A percentile compares a stretch with the other conserved stretches of the same genome.
phyloP scores from a whole-genome alignment of 2,113 vertebrate genomes.

The Lophura nycthemera region DNA sequence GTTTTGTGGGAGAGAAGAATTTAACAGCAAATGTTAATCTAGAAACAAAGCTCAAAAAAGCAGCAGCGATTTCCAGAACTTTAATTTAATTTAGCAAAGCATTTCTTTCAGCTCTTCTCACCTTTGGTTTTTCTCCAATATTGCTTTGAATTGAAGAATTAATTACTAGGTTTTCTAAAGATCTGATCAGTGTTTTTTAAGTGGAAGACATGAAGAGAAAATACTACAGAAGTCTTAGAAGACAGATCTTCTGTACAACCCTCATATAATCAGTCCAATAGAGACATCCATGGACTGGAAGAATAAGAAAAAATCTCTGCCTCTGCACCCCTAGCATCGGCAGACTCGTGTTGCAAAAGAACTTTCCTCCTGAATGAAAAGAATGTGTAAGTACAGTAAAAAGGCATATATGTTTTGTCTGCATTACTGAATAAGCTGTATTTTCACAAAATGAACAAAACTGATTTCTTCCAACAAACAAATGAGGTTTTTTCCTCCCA shows the following conservation, averaged over 20 bases:
- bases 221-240: background rate
- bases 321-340: background rate
- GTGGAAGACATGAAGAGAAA: background rate
- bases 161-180: background rate
- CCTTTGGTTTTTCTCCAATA: background rate
- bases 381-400: background rate
- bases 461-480: background rate
- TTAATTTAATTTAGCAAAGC: background rate
- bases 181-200: rapidly evolving
- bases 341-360: background rate
- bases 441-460: background rate
- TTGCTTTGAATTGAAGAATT: background rate
- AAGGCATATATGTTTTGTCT: rapidly evolving
- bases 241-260: background rate
- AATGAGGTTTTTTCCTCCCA: background rate
- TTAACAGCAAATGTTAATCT: background rate
- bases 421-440: rapidly evolving
- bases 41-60: background rate
- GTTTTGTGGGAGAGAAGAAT: background rate
- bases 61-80: background rate
- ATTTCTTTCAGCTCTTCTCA: background rate
- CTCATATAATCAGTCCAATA: background rate
- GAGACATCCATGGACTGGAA: background rate
- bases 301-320: background rate
- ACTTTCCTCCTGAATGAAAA: background rate